Evolutionary conservation across 2,113 vertebrate species (phyloP).

Genomic region (Pseudois nayaur): DNA sequence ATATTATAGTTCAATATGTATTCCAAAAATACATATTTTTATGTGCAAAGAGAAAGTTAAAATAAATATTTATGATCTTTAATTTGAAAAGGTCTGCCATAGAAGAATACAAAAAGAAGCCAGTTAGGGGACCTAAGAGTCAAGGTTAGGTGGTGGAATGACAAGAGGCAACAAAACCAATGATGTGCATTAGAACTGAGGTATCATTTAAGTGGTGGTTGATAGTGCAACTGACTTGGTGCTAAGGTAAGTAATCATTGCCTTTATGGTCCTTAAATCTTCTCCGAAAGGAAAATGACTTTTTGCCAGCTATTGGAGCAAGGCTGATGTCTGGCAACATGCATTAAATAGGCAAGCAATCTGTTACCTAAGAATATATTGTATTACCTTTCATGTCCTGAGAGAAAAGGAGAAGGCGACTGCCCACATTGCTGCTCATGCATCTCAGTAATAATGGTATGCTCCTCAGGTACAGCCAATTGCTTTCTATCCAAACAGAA

Average conservation of each 20-base stretch:
- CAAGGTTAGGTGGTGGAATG: not conserved
- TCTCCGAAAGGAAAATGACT: not conserved
- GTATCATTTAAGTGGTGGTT: not conserved
- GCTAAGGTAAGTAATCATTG: not conserved
- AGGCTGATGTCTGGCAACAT: not conserved
- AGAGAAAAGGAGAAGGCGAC: not conserved
- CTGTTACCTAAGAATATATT: not conserved
- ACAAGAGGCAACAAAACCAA: not conserved
- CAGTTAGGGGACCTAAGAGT: not conserved
- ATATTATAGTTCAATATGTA: not conserved
- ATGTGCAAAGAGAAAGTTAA: not conserved
- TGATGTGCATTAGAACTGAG: not conserved
- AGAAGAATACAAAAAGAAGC: not conserved
- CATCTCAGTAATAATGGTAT: not conserved
- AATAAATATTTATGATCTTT: not conserved
- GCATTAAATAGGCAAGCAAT: not conserved
- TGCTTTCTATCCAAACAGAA: not conserved
- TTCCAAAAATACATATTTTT: not conserved
- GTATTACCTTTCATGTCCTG: rapidly evolving
- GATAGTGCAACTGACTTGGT: not conserved
- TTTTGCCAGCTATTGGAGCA: not conserved
- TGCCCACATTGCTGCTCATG: not conserved
- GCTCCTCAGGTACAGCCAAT: not conserved
- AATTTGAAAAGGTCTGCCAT: not conserved
- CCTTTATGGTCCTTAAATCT: not conserved